Conservation (phyloP, 2,888 invertebrate species). For the Epinotia demarniana region DNA sequence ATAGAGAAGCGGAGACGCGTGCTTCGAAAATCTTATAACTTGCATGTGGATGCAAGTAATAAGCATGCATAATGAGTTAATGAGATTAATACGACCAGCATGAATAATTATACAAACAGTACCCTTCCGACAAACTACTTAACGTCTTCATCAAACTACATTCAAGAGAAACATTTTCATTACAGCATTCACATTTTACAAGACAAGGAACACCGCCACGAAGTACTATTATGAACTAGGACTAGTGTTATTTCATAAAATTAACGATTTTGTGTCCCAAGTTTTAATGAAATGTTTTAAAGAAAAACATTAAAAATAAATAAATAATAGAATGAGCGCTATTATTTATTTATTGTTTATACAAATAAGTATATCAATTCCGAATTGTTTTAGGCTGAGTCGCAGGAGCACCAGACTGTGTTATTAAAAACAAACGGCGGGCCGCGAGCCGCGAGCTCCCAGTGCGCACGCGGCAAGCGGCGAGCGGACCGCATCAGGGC, state of each 20-base stretch:
- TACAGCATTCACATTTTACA: background rate
- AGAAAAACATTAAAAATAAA: no score
- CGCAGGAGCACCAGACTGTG: constrained; percentile 78
- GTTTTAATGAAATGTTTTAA: background rate
- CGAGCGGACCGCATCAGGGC: constrained; percentile 55
- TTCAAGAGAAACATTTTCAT: background rate
- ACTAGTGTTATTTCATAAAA: no score
- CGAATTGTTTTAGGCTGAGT: constrained; percentile 71
- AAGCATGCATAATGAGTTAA: constrained; percentile 42
- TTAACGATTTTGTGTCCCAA: background rate
- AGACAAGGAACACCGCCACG: background rate
- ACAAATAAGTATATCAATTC: constrained; percentile 13
- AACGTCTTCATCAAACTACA: background rate
- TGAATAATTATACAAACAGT: background rate
- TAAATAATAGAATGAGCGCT: no score
- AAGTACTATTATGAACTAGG: background rate
- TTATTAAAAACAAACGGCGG: constrained; percentile 77
- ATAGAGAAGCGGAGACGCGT: constrained; percentile 65
- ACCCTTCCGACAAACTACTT: constrained; percentile 3
- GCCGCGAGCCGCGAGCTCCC: constrained; percentile 57
- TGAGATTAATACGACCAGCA: constrained; percentile 27
- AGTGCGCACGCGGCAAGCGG: constrained; percentile 49
- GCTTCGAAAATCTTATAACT: constrained; percentile 47
- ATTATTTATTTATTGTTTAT: no score
- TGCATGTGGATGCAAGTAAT: constrained; percentile 41